Percentiles rank a stretch among this genome's conserved stretches.
Conservation (phyloP, 2,113 vertebrate genomes). For the Anser cygnoides region DNA sequence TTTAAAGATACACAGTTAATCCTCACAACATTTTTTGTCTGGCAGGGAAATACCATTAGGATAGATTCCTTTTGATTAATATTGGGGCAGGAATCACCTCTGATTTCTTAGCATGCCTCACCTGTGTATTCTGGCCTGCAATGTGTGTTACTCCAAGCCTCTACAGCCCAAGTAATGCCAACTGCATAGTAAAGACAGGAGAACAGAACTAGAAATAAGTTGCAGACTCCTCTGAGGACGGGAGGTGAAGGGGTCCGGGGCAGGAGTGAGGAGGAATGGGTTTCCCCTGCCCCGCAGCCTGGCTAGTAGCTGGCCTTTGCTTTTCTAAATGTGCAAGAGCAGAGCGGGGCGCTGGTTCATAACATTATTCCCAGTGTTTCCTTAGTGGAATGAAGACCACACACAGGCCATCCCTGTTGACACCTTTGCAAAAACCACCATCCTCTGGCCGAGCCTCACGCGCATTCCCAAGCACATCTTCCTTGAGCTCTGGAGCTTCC, state of each 20-base stretch:
- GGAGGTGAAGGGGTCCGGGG: fast-evolving
- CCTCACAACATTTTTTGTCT: background rate
- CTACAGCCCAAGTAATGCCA: background rate
- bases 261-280: background rate
- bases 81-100: background rate
- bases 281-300: background rate
- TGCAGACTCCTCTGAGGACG: background rate
- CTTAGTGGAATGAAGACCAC: background rate
- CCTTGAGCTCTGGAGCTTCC: background rate
- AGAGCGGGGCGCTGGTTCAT: background rate
- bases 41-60: background rate
- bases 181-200: background rate
- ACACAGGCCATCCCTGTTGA: background rate
- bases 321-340: background rate
- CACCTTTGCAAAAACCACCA: background rate
- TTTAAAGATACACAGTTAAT: fast-evolving
- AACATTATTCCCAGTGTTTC: background rate
- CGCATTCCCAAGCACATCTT: background rate
- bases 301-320: background rate
- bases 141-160: background rate
- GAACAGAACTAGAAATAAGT: background rate
- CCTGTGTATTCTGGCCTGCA: background rate
- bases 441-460: background rate
- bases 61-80: background rate
- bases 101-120: background rate